phyloP scores from a whole-genome alignment of 2,797 vertebrate genomes.

The Crenichthys baileyi region DNA sequence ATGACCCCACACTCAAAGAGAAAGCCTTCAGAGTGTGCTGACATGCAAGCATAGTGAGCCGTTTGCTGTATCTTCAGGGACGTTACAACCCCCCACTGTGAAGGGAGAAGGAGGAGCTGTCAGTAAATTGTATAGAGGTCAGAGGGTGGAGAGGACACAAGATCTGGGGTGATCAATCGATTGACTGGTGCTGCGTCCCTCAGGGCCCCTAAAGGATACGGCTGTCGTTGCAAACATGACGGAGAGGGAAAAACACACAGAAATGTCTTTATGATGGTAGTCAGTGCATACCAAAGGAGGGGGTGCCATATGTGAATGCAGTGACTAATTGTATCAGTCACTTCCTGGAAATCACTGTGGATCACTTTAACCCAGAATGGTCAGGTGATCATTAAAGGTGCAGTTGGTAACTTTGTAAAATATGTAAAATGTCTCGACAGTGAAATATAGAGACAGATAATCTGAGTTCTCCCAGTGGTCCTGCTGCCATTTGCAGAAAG shows the following conservation, averaged over 20 bases:
- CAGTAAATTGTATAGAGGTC: constrained; percentile 60
- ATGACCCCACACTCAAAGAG: constrained; percentile 13
- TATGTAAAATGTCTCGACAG: no score
- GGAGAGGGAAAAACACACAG: constrained; percentile 33
- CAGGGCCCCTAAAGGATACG: constrained; percentile 42
- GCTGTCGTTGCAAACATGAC: constrained; percentile 53
- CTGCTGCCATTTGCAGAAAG: no score
- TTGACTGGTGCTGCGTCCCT: constrained; percentile 33
- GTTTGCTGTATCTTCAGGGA: constrained; percentile 42
- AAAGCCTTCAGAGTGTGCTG: constrained; percentile 29
- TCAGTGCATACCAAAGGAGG: constrained; percentile 25
- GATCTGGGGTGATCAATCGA: constrained; percentile 60
- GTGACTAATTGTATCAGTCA: constrained; percentile 17
- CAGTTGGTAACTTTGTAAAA: no score
- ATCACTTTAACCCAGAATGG: background rate
- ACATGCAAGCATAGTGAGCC: constrained; percentile 44
- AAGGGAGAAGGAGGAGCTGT: constrained; percentile 53
- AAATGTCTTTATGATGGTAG: constrained; percentile 23
- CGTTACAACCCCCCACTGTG: constrained; percentile 19
- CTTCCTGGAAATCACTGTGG: background rate
- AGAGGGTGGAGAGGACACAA: constrained; percentile 47
- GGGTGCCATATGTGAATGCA: constrained; percentile 44
- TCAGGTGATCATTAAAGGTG: no score
- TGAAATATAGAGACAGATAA: no score
- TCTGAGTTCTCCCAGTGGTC: no score